Base-by-base conservation (phyloP, 2,888 invertebrate species). In the Homarus gammarus region DNA sequence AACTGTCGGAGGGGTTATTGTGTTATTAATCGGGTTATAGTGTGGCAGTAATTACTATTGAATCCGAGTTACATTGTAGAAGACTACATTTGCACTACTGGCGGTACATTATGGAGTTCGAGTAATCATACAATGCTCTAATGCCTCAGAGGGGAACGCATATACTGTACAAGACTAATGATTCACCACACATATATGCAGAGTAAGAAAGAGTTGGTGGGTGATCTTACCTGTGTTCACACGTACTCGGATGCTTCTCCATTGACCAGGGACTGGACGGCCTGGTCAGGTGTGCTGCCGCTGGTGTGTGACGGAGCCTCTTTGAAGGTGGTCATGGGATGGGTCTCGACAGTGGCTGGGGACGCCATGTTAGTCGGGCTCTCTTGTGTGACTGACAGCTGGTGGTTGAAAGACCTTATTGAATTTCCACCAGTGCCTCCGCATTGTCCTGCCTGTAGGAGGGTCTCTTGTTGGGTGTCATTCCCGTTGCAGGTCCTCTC, bases 401-500 rank as follows among this genome's bases (percentile, higher is more conserved):
- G 87, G 5, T 64, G 40, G 10, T 79, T 81, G n/a, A 73, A 44
- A 12, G 87, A 79, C n/a, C 72, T 77, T 10, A 68, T 73, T 2
- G 82, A 83, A 2, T 64, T 75, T 1, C 70, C 81, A 27, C 70
- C 81, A 18, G 78, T 70, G 6, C 75, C 79, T 6, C 82, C 78
- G 6, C 49, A 79, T 15, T 15, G 27, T 33, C 78, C 87, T 5
- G 70, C 31, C 33, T 93, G 95, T 89, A 96, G 93, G 92, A 96
- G 93, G 64, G 95, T 95, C 93, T 96, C 96, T 93, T 96, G 96
- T 92, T 96, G 95, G 1, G 96, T 96, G 92, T 96, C 96, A 92
- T 96, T 96, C 1, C 96, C 97, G 93, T 97, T 97, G 94, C 96
- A 96, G 84, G 96, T 95, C 93, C 96, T 95, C 93, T 96, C 96